Base-by-base conservation (phyloP, 2,888 invertebrate genomes). In the Fragum whitleyi region DNA sequence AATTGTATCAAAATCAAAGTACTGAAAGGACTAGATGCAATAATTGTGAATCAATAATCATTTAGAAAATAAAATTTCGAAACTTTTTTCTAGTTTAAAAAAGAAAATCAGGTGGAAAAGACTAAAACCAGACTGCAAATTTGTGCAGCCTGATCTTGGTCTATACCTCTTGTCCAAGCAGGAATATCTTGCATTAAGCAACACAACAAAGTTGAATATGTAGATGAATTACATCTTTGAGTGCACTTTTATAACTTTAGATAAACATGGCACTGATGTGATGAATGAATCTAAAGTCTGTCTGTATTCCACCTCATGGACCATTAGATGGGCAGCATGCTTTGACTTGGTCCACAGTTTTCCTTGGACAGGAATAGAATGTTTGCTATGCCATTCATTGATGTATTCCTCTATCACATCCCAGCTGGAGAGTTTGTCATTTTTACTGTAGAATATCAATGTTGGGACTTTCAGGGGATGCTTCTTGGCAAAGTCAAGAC, bases 351-450 rank as follows among this genome's bases (percentile, higher is more conserved):
- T 79, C 89, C 89, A 88, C 23, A 72, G 74, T n/a, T 83, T 77
- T 9, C 19, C n/a, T 14, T 79, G 23, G 5, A 89, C 79, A 14
- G 80, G 83, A 39, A 86, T 67, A n/a, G 61, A 70, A 11, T 69
- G 70, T 14, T 78, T 80, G 32, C 42, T 61, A 29, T 65, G 77
- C 90, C 89, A 90, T 0, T 70, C 59, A 6, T 83, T 32, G 7
- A 89, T 72, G 61, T 90, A 71, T 14, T 68, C 76, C 9, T 85
- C 70, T 9, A 90, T 67, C 0, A 77, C 75, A 6, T 77, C 77
- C n/a, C 77, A 79, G 28, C 90, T 87, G 53, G 89, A 85, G 86
- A 92, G 86, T 0, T 87, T 88, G 74, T 92, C 92, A 77, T 90
- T 80, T 62, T 75, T 74, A 23, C 86, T 86, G 51, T 83, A 88